A percentile compares a stretch with the other conserved stretches of the same genome.
These are phyloP conservation scores for Melozone crissalis DNA, from an alignment of 2,113 vertebrate species.

Conservation along the genomic window DNA sequence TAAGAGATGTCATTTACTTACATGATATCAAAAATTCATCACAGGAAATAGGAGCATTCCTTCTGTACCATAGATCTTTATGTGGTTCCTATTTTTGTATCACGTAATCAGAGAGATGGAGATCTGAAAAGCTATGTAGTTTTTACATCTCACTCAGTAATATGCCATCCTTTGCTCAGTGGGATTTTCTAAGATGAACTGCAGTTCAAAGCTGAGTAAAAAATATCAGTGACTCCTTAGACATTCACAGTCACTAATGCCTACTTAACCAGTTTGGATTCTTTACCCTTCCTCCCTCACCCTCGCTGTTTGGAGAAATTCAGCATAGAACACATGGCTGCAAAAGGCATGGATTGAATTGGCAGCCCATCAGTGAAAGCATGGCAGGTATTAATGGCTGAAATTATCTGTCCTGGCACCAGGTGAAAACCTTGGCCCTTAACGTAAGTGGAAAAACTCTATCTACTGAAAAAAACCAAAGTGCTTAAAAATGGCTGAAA, in stretches of 20 bases:
- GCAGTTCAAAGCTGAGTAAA: not conserved
- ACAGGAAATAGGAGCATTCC: constrained; percentile 63
- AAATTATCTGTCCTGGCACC: not conserved
- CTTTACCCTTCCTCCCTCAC: not conserved
- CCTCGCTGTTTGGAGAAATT: not conserved
- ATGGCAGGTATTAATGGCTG: not conserved
- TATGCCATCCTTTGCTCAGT: not conserved
- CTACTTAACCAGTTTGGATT: not conserved
- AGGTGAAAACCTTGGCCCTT: not conserved
- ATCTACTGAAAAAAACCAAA: not conserved
- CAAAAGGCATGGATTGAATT: not conserved
- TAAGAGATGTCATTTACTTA: constrained; percentile 41
- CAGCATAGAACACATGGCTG: not conserved
- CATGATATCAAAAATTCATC: constrained; percentile 16
- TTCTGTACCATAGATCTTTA: not conserved
- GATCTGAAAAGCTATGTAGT: not conserved
- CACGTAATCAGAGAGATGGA: not conserved
- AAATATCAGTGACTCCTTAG: not conserved
- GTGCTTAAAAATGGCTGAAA: not conserved
- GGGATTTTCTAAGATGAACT: not conserved
- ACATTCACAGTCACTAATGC: not conserved
- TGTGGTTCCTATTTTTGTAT: constrained; percentile 7
- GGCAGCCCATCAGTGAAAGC: not conserved
- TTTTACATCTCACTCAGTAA: not conserved
- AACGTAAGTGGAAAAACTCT: not conserved